These are phyloP conservation scores for Venturia canescens DNA, from an alignment of 1,140 invertebrate genomes.

Conservation along the genomic window DNA sequence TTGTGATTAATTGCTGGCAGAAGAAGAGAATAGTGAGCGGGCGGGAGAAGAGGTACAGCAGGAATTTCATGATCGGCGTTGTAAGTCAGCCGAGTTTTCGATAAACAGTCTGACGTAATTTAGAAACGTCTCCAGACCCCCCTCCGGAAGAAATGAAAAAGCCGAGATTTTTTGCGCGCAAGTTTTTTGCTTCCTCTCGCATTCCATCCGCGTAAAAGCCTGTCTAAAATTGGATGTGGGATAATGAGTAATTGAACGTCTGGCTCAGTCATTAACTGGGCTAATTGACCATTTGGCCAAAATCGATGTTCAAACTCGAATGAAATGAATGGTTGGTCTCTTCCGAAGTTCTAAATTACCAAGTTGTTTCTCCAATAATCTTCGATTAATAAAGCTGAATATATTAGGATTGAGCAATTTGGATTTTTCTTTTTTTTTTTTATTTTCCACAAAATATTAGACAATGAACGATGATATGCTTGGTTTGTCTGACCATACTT, in stretches of 20 bases:
- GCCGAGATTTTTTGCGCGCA: neutral
- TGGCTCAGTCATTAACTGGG: conserved; percentile 4
- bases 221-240: conserved; percentile 4
- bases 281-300: conserved; percentile 4
- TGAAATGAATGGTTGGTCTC: neutral
- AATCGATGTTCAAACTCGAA: conserved; percentile 2
- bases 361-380: neutral
- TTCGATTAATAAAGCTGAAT: too few relatives aligned
- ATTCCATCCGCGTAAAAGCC: neutral
- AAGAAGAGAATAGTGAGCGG: neutral
- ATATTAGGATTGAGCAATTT: too few relatives aligned
- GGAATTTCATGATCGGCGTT: neutral
- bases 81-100: neutral
- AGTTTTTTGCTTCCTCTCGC: neutral
- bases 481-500: too few relatives aligned
- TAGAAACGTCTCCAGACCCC: neutral
- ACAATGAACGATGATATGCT: too few relatives aligned
- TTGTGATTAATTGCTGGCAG: conserved; percentile 7
- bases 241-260: conserved; percentile 26
- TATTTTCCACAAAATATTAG: too few relatives aligned
- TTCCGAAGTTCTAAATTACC: neutral
- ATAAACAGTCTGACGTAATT: conserved; percentile 2
- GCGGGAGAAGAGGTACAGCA: neutral
- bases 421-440: too few relatives aligned
- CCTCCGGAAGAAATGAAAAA: neutral